These are phyloP conservation scores for Myiotriccus ornatus DNA, from an alignment of 2,797 vertebrate genomes.

Conservation along the genomic window DNA sequence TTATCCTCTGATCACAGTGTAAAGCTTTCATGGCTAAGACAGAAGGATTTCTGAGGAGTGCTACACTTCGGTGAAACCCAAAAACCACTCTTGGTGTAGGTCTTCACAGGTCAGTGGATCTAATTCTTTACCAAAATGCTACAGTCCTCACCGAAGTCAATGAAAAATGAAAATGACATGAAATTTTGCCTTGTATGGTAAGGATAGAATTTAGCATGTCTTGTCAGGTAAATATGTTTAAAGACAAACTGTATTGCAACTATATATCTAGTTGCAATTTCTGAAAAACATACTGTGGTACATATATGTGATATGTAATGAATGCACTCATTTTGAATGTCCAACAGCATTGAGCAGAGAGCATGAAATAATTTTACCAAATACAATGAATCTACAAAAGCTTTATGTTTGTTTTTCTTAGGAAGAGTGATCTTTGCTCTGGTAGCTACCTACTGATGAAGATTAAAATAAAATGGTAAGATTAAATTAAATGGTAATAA, in stretches of 20 bases:
- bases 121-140: background rate
- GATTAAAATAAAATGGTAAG: background rate
- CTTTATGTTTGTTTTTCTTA: background rate
- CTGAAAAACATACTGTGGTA: background rate
- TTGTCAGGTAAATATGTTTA: background rate
- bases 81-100: background rate
- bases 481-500: background rate
- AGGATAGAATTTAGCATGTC: fast-evolving
- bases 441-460: background rate
- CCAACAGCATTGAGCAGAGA: background rate
- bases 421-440: background rate
- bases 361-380: background rate
- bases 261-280: background rate
- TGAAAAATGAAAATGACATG: background rate
- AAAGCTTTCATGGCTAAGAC: background rate
- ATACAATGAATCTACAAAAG: background rate
- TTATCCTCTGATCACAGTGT: background rate
- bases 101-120: background rate
- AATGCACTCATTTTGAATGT: background rate
- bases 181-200: background rate
- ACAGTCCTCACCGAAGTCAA: background rate
- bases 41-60: background rate
- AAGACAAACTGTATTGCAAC: background rate
- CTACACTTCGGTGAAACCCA: background rate
- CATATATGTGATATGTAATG: background rate